Evolutionary conservation across 37 sponge, comb jelly and placozoan genomes (phyloP), one percentile per base, ranked within the genome.

Genomic region (Beroe forskalii): DNA sequence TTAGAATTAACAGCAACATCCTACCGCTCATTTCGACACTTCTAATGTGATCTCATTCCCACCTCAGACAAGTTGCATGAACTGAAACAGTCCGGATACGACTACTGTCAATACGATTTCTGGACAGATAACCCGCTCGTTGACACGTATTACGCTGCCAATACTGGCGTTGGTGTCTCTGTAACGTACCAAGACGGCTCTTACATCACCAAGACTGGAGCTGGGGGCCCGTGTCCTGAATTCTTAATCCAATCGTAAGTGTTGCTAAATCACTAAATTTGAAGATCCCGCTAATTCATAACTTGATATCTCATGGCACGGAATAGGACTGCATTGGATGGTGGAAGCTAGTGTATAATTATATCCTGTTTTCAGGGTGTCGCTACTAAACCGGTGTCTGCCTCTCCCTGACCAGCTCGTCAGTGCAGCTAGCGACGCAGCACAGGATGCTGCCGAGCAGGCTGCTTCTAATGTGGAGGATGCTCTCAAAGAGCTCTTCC

Each of bases 221-320:
- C 86, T 1, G 28, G 48, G 28, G 86, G 86, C 22, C 86, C 86
- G 0, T 80, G 86, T 38, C 86, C 86, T 1, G 86, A 80, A 25
- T 80, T 44, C 55, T 1, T 80, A 0, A 23, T 80, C 28, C 6
- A 41, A 43, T 80, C 86, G 86, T 80, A 30, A 80, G 86, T 80
- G 25, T 20, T 55, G 9, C n/a, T n/a, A n/a, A n/a, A n/a, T n/a
- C n/a, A n/a, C n/a, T n/a, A n/a, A n/a, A n/a, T n/a, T n/a, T n/a
- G n/a, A n/a, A n/a, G n/a, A n/a, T n/a, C n/a, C n/a, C n/a, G n/a
- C n/a, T n/a, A n/a, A n/a, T n/a, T n/a, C n/a, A n/a, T n/a, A n/a
- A n/a, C n/a, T n/a, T n/a, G n/a, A n/a, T n/a, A n/a, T n/a, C n/a
- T n/a, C n/a, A n/a, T n/a, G n/a, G n/a, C n/a, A n/a, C n/a, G n/a